A percentile compares a stretch with the other conserved stretches of the same genome.
These are phyloP conservation scores for Pontoporia blainvillei DNA, from an alignment of 2,113 vertebrate species.

Conservation along the genomic window DNA sequence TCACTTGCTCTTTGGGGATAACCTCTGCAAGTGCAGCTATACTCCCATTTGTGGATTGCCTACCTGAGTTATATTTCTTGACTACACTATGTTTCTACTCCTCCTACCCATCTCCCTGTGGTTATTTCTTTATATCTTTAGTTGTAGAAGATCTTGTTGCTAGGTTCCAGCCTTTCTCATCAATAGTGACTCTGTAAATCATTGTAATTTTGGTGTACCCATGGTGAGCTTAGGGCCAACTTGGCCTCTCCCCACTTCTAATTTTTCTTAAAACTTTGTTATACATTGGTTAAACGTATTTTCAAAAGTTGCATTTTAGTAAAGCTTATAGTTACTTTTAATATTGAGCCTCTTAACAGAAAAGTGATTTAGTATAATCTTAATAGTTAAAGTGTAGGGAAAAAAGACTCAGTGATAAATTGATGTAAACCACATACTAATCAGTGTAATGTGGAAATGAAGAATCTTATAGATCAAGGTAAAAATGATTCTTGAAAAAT, in stretches of 20 bases:
- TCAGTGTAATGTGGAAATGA: background rate
- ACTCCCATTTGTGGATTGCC: background rate
- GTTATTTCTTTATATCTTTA: background rate
- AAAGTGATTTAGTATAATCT: background rate
- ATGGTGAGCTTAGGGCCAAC: background rate
- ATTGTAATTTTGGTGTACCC: background rate
- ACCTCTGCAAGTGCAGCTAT: background rate
- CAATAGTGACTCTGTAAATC: background rate
- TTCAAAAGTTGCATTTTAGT: background rate
- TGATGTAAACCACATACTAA: background rate
- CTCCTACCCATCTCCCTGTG: background rate
- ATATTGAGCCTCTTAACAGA: background rate
- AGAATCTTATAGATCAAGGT: background rate
- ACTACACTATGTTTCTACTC: background rate
- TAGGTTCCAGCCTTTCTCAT: background rate
- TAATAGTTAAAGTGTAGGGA: background rate
- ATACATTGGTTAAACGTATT: background rate
- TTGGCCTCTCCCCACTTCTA: background rate
- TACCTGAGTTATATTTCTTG: background rate
- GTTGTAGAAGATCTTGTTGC: background rate
- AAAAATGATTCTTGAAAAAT: background rate
- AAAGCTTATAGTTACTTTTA: slow-evolving; percentile 7
- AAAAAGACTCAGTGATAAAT: background rate
- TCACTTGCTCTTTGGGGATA: background rate
- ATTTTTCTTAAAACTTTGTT: background rate